phyloP scores from a whole-genome alignment of 2,113 vertebrate genomes.

The Aviceda subcristata region DNA sequence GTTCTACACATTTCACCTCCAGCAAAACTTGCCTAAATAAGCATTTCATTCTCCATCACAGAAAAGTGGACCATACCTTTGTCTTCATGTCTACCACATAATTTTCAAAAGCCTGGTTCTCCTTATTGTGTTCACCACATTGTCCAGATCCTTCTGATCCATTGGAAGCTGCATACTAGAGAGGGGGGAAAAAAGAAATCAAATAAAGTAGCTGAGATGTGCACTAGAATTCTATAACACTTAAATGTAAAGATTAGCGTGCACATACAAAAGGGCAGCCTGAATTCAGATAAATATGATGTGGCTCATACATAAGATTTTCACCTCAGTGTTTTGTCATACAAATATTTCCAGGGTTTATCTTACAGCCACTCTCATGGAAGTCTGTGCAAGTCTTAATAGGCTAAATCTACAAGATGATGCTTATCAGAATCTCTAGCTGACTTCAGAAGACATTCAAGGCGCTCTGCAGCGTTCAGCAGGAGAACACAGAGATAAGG shows the following conservation, averaged over 20 bases:
- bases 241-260: not conserved
- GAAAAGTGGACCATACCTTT: conserved; percentile 67
- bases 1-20: not conserved
- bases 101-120: conserved; percentile 53
- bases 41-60: not conserved
- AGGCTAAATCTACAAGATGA: not conserved
- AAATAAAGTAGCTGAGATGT: not conserved
- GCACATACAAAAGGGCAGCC: not conserved
- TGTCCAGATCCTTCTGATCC: conserved; percentile 45
- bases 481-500: not conserved
- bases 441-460: not conserved
- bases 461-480: not conserved
- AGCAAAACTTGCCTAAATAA: not conserved
- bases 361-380: not conserved
- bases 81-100: conserved; percentile 41
- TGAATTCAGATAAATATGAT: not conserved
- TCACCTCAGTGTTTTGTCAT: not conserved
- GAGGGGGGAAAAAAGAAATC: not conserved
- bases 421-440: not conserved
- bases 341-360: not conserved
- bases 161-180: conserved; percentile 70
- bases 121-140: conserved; percentile 55
- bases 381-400: not conserved
- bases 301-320: not conserved
- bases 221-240: not conserved